Evolutionary conservation across 1,140 invertebrate genomes (phyloP).

Genomic region (Babylonia areolata): DNA sequence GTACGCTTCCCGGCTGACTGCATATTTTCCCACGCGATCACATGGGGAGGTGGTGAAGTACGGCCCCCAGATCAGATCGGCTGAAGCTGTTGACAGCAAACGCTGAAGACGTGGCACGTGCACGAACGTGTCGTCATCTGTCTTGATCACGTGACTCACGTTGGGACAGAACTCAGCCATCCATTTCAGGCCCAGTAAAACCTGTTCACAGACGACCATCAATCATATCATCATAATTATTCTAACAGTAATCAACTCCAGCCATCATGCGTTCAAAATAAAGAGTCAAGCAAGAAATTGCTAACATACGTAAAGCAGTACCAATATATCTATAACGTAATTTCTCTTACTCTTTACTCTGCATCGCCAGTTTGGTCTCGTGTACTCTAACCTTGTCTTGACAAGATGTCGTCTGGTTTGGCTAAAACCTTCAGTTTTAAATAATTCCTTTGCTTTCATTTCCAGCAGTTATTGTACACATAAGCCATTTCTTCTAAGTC

Average conservation of each 20-base stretch:
- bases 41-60: neutral
- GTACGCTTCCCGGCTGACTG: conserved; percentile 19
- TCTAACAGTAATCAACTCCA: too few species aligned
- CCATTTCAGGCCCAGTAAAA: conserved; percentile 90
- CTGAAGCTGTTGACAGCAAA: neutral
- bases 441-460: too few species aligned
- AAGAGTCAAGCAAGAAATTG: too few species aligned
- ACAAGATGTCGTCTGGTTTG: too few species aligned
- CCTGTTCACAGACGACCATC: conserved; percentile 63
- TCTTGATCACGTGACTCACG: conserved; percentile 86
- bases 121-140: conserved; percentile 92
- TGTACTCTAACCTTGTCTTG: too few species aligned
- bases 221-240: too few species aligned
- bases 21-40: conserved; percentile 36
- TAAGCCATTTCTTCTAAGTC: too few species aligned
- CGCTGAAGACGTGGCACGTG: conserved; percentile 80
- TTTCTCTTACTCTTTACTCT: conserved; percentile 90
- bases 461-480: too few species aligned
- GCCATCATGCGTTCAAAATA: too few species aligned
- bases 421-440: too few species aligned
- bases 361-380: conserved; percentile 76
- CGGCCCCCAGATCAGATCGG: conserved; percentile 76
- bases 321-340: too few species aligned
- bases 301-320: too few species aligned
- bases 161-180: conserved; percentile 80